Evolutionary conservation across 1,140 invertebrate species (phyloP).

Genomic region (Vollenhovia emeryi): DNA sequence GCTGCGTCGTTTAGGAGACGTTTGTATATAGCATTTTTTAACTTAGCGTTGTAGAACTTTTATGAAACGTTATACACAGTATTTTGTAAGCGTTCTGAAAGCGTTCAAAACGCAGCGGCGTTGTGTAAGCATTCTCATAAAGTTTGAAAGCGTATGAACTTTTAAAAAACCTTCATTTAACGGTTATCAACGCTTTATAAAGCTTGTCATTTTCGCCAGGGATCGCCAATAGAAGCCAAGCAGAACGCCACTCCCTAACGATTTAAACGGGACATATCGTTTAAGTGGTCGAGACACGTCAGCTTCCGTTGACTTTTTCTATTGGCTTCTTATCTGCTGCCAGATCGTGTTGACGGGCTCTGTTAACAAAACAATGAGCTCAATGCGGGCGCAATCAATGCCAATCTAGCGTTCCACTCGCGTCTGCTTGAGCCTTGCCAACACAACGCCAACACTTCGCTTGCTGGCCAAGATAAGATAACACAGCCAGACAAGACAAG

Average conservation of each 20-base stretch:
- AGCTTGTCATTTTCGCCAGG: no score
- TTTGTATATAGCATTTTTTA: no score
- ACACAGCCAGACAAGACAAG: no score
- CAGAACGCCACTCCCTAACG: not conserved
- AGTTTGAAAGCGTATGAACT: no score
- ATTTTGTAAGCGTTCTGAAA: no score
- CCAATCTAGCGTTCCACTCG: not conserved
- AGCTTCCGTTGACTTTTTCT: not conserved
- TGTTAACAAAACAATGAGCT: not conserved
- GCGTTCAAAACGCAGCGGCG: no score
- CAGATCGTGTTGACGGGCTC: not conserved
- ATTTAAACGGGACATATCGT: not conserved
- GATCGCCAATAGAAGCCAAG: not conserved
- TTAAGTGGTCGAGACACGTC: not conserved
- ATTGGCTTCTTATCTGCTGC: not conserved
- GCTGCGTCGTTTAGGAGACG: no score
- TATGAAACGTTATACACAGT: no score
- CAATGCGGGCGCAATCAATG: not conserved
- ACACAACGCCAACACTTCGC: not conserved
- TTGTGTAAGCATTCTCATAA: no score
- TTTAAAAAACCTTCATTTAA: no score
- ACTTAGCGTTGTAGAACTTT: no score
- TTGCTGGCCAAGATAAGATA: not conserved
- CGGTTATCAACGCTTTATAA: no score
- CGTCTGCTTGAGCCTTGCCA: not conserved